Evolutionary conservation across 2,113 vertebrate genomes (phyloP).

Genomic region (Aspidoscelis tigris): DNA sequence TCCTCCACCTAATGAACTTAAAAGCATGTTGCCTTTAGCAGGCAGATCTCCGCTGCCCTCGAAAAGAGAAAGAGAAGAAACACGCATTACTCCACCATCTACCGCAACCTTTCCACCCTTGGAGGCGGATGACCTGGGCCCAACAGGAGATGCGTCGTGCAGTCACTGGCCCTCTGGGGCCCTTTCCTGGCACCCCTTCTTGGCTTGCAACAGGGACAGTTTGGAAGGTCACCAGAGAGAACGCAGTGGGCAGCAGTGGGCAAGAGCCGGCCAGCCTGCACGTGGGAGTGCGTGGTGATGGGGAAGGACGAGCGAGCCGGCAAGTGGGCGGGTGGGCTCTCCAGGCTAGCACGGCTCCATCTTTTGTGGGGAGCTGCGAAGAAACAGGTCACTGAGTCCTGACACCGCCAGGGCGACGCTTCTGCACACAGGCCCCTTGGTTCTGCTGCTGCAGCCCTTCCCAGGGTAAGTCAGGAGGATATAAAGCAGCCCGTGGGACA

Average conservation of each 20-base stretch:
- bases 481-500: constrained; percentile 31
- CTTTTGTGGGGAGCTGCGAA: constrained; percentile 18
- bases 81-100: not conserved
- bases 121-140: too few relatives aligned
- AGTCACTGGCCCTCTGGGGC: too few relatives aligned
- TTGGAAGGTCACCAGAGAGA: not conserved
- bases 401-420: constrained; percentile 2
- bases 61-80: not conserved
- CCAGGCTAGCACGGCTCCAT: not conserved
- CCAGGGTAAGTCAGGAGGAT: constrained; percentile 22
- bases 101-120: too few relatives aligned
- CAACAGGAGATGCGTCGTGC: too few relatives aligned
- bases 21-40: not conserved
- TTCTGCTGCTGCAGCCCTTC: not conserved
- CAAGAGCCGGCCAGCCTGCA: too few relatives aligned
- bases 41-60: not conserved
- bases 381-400: constrained; percentile 28
- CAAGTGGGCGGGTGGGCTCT: not conserved
- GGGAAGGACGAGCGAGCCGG: too few relatives aligned
- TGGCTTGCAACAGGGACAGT: not conserved
- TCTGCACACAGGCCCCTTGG: constrained; percentile 26
- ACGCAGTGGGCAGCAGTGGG: not conserved
- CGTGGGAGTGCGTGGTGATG: too few relatives aligned
- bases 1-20: not conserved
- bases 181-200: too few relatives aligned